Evolutionary conservation across 1,140 invertebrate genomes (phyloP), one percentile per base, ranked within the genome.

Genomic region (Mesaphorura yosii): DNA sequence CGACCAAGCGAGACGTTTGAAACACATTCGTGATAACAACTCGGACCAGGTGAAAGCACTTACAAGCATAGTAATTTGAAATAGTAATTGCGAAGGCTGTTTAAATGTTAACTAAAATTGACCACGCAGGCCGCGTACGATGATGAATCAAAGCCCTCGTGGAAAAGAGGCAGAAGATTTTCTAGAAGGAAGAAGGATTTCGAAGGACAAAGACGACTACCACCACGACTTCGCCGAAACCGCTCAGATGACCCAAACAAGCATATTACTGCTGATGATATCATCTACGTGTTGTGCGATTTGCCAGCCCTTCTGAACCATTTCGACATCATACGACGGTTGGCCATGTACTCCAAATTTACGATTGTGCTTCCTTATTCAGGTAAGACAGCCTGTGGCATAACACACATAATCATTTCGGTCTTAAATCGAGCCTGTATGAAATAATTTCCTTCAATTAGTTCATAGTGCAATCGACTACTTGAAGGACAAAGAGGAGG

Each of bases 271-370:
- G 40, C 4, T 12, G 39, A 34, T 25, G 50, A 52, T 3, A 39
- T 48, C 15, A 17, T 59, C 34, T 52, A 51, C 26, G 46, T 52
- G 20, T 42, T 62, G 14, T 31, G 59, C 2, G 60, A 62, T 45
- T 37, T 62, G 34, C 26, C 46, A n/a, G 50, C 57, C n/a, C 6
- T 59, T 0, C 22, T 62, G 22, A 27, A 55, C 5, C 23, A 57
- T 15, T 52, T 62, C 6, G 19, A 26, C 25, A 40, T 40, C 15
- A 41, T 62, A 1, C 50, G 59, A 38, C 29, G 41, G 17, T 26
- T 62, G n/a, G 51, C 57, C 1, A 31, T 25, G 29, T 37, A 62
- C 39, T 25, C 40, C 5, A 55, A 56, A 20, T 62, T 54, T 51
- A 42, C 57, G 10, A 34, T 62, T 20, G 53, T 53, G 0, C 14